phyloP scores from a whole-genome alignment of 2,888 invertebrate genomes.

The Lithophane leautieri region DNA sequence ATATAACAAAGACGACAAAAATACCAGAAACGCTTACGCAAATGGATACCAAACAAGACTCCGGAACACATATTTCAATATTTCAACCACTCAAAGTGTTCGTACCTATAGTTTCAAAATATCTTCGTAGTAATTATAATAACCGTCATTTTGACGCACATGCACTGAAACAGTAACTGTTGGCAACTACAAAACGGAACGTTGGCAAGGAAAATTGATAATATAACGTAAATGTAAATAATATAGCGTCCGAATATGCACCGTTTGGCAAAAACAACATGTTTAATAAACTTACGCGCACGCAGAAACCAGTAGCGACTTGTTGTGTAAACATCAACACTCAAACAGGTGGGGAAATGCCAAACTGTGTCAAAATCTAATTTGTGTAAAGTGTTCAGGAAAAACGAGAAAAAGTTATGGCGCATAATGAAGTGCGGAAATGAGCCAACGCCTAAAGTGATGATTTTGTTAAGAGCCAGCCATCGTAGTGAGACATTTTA shows the following conservation, averaged over 20 bases:
- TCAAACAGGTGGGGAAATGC: conserved; percentile 31
- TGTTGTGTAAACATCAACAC: conserved; percentile 44
- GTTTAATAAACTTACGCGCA: conserved; percentile 61
- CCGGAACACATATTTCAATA: conserved; percentile 44
- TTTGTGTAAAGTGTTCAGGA: conserved; percentile 2
- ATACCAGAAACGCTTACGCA: conserved; percentile 30
- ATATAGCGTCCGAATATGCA: conserved; percentile 61
- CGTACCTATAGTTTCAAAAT: conserved; percentile 16
- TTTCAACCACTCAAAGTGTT: conserved; percentile 16
- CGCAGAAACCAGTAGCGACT: conserved; percentile 30
- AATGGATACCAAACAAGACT: conserved; percentile 31
- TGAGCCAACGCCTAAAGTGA: neutral
- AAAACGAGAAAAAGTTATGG: neutral
- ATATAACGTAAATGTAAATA: conserved; percentile 67
- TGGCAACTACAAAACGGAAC: conserved; percentile 58
- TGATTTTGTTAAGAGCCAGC: neutral
- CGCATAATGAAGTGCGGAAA: neutral
- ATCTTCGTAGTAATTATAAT: conserved; percentile 20
- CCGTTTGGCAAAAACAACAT: conserved; percentile 76
- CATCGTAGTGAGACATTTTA: neutral
- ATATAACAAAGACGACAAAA: conserved; percentile 21
- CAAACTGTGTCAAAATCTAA: conserved; percentile 33
- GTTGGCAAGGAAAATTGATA: conserved; percentile 70
- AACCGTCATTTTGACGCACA: conserved; percentile 58
- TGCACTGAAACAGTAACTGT: conserved; percentile 46